A percentile compares a stretch with the other conserved stretches of the same genome.
These are phyloP conservation scores for Oryzias dopingdopingensis DNA, from an alignment of 2,797 vertebrate species.

Conservation along the genomic window DNA sequence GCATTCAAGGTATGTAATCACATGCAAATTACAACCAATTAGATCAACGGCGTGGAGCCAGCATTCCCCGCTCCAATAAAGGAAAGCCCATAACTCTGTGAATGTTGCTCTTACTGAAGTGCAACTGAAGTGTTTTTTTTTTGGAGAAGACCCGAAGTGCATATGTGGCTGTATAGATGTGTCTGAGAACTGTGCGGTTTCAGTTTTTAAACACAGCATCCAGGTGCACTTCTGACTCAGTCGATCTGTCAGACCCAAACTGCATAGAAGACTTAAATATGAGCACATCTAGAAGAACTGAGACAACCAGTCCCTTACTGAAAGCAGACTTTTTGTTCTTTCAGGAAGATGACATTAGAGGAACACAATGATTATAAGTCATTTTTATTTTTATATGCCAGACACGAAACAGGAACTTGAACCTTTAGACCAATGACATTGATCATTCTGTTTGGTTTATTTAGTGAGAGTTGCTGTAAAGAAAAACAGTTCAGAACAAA, in stretches of 20 bases:
- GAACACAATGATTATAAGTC: too few species aligned
- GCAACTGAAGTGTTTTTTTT: background rate
- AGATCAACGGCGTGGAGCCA: background rate
- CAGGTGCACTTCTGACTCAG: background rate
- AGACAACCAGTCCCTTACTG: too few species aligned
- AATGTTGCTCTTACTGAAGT: background rate
- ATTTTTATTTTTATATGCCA: too few species aligned
- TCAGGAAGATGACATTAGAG: too few species aligned
- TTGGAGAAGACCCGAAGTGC: background rate
- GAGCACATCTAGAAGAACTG: background rate
- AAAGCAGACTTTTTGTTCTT: too few species aligned
- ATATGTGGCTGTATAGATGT: too few species aligned
- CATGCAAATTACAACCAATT: background rate
- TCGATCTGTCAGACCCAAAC: too few species aligned
- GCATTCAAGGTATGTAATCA: background rate
- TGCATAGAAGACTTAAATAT: background rate
- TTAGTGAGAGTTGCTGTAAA: too few species aligned
- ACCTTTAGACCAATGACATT: too few species aligned
- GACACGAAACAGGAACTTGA: too few species aligned
- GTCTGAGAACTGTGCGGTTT: background rate
- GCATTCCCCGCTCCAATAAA: background rate
- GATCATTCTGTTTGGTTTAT: too few species aligned
- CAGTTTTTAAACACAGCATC: background rate
- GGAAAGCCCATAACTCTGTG: background rate
- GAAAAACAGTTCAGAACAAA: too few species aligned